Base-by-base conservation (phyloP, 2,113 vertebrate species). In the Plecotus auritus region DNA sequence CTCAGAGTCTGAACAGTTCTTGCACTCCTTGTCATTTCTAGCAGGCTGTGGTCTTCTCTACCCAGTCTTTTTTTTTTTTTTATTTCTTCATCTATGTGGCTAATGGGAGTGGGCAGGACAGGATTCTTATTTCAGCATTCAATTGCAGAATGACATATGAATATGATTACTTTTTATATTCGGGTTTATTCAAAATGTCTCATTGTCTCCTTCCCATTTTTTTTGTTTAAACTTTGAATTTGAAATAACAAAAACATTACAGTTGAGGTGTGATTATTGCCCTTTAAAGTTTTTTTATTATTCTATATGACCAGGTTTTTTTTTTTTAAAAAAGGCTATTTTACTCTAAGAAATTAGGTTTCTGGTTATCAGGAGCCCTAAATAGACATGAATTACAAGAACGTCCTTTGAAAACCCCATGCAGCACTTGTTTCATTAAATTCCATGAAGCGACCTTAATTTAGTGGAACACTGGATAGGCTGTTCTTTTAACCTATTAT, bases 361-460 rank as follows among this genome's bases (percentile, higher is more conserved):
- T 98, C 98, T 98, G 98, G 98, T 98, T 99, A 99, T 98, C 95
- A 97, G 98, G 97, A 98, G 98, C 97, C 97, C 98, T 99, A 98
- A 99, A 98, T 98, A 98, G 98, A 98, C 98, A 98, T 98, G 98
- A 98, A 98, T 99, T 99, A 99, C 98, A 98, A 98, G 98, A 98
- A 98, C 95, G 97, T 98, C 98, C 98, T 99, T 98, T 99, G 98
- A 98, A 99, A 98, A 96, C 95, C 97, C 97, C 94, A 97, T 94
- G 96, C 96, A 96, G 97, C 97, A 96, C 98, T 98, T 98, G 98
- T 99, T 98, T 98, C 98, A 99, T 98, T 99, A 99, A 98, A 98
- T 98, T 97, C 97, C 98, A 97, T 98, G 98, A 98, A 98, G 98
- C 98, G 96, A 98, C 98, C 98, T 99, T 98, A 98, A 98, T 99